A percentile compares a stretch with the other conserved stretches of the same genome.
Conservation (phyloP, 2,888 invertebrate genomes). For the Euzophera pinguis region DNA sequence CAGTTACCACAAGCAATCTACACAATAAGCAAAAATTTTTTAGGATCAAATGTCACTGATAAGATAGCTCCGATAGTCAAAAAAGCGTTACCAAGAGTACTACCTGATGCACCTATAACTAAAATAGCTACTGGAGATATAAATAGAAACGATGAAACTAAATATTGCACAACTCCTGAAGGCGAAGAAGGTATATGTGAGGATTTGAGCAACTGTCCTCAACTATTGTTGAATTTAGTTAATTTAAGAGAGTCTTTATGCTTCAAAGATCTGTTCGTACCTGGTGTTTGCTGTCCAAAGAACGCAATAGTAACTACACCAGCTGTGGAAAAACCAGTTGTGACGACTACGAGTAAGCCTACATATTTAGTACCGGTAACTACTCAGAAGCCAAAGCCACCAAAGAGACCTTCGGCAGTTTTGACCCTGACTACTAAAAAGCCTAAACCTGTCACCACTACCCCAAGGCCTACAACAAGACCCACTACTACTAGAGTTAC, state of each 20-base stretch:
- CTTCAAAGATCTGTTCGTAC: slow-evolving; percentile 94
- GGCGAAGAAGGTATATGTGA: slow-evolving; percentile 90
- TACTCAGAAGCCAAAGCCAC: slow-evolving; percentile 44
- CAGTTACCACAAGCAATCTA: slow-evolving; percentile 86
- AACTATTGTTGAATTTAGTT: slow-evolving; percentile 88
- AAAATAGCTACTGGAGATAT: slow-evolving; percentile 67
- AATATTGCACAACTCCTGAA: slow-evolving; percentile 89
- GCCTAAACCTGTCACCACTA: slow-evolving; percentile 38
- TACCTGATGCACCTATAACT: slow-evolving; percentile 65
- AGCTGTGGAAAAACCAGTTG: slow-evolving; percentile 50
- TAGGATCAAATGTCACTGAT: slow-evolving; percentile 87
- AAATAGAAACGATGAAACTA: slow-evolving; percentile 73
- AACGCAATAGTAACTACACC: slow-evolving; percentile 56
- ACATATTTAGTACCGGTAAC: slow-evolving; percentile 67
- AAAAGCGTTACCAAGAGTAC: slow-evolving; percentile 62
- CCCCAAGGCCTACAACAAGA: slow-evolving; percentile 31
- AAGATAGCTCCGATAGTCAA: slow-evolving; percentile 86
- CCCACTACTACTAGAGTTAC: slow-evolving; percentile 37
- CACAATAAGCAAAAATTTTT: slow-evolving; percentile 88
- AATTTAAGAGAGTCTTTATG: slow-evolving; percentile 92
- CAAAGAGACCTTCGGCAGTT: slow-evolving; percentile 51
- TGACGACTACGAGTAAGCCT: slow-evolving; percentile 60
- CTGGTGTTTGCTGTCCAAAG: slow-evolving; percentile 94
- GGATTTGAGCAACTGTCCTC: slow-evolving; percentile 93
- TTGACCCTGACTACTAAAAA: slow-evolving; percentile 49